phyloP scores from a whole-genome alignment of 2,797 vertebrate species.

The Lacerta viridis region DNA sequence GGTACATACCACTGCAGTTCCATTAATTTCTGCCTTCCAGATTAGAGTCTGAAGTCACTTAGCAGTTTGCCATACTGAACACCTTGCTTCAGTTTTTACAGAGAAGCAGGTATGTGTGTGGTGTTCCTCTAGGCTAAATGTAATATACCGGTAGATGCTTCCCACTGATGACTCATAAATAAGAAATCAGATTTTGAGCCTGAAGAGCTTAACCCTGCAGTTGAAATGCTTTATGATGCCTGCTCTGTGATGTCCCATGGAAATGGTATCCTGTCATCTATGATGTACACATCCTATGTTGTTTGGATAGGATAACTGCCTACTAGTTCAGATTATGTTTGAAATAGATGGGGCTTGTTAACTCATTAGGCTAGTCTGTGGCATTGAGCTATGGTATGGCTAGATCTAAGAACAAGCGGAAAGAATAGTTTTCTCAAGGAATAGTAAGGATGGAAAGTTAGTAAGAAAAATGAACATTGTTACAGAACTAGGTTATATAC shows the following conservation, averaged over 20 bases:
- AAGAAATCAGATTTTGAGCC: slow-evolving; percentile 52
- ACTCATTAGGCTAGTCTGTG: slow-evolving; percentile 41
- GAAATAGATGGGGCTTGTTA: slow-evolving; percentile 24
- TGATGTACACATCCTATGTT: slow-evolving; percentile 20
- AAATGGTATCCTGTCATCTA: slow-evolving; percentile 33
- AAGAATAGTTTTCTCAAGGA: slow-evolving; percentile 17
- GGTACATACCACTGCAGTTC: neutral
- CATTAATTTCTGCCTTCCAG: slow-evolving; percentile 35
- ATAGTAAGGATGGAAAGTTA: slow-evolving; percentile 3
- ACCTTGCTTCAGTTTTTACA: slow-evolving; percentile 7
- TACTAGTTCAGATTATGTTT: slow-evolving; percentile 17
- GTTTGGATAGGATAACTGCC: slow-evolving; percentile 17
- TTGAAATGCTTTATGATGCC: slow-evolving; percentile 39
- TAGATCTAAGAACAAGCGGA: neutral
- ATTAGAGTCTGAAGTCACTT: slow-evolving; percentile 59
- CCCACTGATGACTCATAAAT: slow-evolving; percentile 45
- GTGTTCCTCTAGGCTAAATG: slow-evolving; percentile 62
- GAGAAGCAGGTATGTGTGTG: slow-evolving; percentile 56
- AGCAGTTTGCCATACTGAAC: slow-evolving; percentile 3
- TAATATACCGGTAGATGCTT: slow-evolving; percentile 51
- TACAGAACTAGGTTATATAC: slow-evolving; percentile 6
- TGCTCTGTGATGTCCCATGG: neutral
- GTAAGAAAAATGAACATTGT: neutral
- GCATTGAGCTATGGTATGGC: slow-evolving; percentile 22
- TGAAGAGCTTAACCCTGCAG: slow-evolving; percentile 40